A percentile compares a stretch with the other conserved stretches of the same genome.
Evolutionary conservation across 2,888 invertebrate genomes (phyloP).

Genomic region (Drosophila nr. perissopoda): DNA sequence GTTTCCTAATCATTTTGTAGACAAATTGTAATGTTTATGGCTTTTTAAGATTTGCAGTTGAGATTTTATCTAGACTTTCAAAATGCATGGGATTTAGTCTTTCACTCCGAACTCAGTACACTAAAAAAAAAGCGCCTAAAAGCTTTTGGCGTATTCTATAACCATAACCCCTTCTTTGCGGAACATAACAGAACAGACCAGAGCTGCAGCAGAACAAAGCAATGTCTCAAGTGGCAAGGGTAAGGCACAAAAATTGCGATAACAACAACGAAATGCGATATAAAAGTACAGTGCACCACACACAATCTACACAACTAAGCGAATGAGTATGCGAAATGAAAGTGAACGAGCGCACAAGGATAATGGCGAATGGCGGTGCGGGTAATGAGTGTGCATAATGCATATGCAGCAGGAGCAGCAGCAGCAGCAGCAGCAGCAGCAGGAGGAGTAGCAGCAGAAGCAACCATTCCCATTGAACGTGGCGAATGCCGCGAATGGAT

Average conservation of each 20-base stretch:
- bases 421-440: slow-evolving; percentile 23
- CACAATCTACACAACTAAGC: slow-evolving; percentile 34
- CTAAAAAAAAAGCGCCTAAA: slow-evolving; percentile 54
- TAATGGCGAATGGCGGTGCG: slow-evolving; percentile 70
- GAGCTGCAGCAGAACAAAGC: slow-evolving; percentile 65
- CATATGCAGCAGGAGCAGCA: slow-evolving; percentile 70
- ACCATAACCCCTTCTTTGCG: slow-evolving; percentile 68
- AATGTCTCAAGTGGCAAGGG: slow-evolving; percentile 81
- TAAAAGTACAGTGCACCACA: slow-evolving; percentile 58
- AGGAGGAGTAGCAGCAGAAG: slow-evolving; percentile 7
- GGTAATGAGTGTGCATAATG: slow-evolving; percentile 81
- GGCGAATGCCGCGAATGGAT: slow-evolving; percentile 66
- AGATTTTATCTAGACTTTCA: slow-evolving; percentile 13
- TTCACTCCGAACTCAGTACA: slow-evolving; percentile 30
- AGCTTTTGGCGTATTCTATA: slow-evolving; percentile 66
- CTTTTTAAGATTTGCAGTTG: slow-evolving; percentile 21
- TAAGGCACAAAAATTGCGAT: slow-evolving; percentile 72
- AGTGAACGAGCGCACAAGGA: slow-evolving; percentile 81
- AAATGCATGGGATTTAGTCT: slow-evolving; percentile 43
- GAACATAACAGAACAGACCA: slow-evolving; percentile 50
- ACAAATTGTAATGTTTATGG: slow-evolving; percentile 20
- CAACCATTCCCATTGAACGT: slow-evolving; percentile 67
- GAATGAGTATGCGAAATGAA: slow-evolving; percentile 74
- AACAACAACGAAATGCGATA: slow-evolving; percentile 55
- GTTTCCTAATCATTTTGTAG: neutral